Conservation (phyloP, 2,113 vertebrate species). For the Eptatretus burgeri region DNA sequence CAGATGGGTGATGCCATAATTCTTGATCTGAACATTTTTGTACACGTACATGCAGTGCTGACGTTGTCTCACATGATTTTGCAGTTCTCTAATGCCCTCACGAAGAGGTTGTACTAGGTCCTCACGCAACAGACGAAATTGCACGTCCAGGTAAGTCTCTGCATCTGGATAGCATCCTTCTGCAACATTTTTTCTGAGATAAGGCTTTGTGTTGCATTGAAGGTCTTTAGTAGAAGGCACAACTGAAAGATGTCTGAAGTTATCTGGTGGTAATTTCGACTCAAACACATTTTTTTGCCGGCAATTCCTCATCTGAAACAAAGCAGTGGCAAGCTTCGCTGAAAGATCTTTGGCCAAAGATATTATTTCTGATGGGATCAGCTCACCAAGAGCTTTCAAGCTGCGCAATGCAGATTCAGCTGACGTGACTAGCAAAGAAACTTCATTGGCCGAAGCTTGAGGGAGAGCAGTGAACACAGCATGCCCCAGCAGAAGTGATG, state of each 20-base stretch:
- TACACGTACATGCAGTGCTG: conserved; percentile 55
- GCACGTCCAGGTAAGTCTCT: conserved; percentile 50
- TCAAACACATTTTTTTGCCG: too few species aligned
- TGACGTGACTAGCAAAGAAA: too few species aligned
- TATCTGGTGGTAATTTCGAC: conserved; percentile 13
- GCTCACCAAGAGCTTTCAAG: too few species aligned
- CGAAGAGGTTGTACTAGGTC: conserved; percentile 61
- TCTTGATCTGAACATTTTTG: conserved; percentile 27
- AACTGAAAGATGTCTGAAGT: conserved; percentile 35
- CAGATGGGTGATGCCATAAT: conserved; percentile 24
- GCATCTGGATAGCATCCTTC: conserved; percentile 28
- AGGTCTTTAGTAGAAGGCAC: conserved; percentile 45
- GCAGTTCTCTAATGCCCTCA: conserved; percentile 40
- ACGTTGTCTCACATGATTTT: conserved; percentile 13
- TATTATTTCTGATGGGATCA: too few species aligned
- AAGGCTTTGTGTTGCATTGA: conserved; percentile 25
- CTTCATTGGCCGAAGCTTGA: too few species aligned
- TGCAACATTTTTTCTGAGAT: conserved; percentile 40
- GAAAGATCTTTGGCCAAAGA: too few species aligned
- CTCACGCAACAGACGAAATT: conserved; percentile 66
- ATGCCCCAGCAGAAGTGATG: too few species aligned
- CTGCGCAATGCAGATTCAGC: too few species aligned
- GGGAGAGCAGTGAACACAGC: too few species aligned
- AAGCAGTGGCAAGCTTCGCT: too few species aligned
- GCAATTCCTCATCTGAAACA: too few species aligned